phyloP scores from a whole-genome alignment of 2,888 invertebrate genomes.

The Schizaphis graminum region DNA sequence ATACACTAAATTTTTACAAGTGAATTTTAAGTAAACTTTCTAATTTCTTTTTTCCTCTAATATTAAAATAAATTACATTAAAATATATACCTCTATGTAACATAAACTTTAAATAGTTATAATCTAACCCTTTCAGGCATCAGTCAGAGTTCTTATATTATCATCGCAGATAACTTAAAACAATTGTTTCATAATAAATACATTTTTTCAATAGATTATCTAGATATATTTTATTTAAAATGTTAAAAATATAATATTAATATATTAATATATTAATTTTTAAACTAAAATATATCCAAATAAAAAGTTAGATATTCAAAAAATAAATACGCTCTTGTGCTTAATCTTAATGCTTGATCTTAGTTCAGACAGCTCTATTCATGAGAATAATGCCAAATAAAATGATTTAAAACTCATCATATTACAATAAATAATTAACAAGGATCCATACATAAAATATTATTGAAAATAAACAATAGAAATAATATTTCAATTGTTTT shows the following conservation, averaged over 20 bases:
- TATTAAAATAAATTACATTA: neutral
- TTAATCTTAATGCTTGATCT: neutral
- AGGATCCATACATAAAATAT: neutral
- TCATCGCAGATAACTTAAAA: neutral
- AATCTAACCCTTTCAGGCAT: neutral
- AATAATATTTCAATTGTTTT: neutral
- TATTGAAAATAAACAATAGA: neutral
- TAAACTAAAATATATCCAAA: neutral
- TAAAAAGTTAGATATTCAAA: neutral
- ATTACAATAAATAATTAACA: neutral
- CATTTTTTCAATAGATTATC: neutral
- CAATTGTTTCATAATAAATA: neutral
- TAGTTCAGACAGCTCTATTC: neutral
- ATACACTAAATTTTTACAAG: neutral
- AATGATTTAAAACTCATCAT: neutral
- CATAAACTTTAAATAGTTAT: neutral
- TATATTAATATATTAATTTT: no score
- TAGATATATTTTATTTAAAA: neutral
- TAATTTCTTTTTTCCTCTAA: neutral
- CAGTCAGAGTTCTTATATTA: neutral
- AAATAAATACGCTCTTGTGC: neutral
- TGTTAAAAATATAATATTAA: neutral
- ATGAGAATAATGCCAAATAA: neutral
- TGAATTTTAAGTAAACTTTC: neutral
- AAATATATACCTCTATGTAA: neutral